Conservation (phyloP, 2,888 invertebrate species). For the Eulithis prunata region DNA sequence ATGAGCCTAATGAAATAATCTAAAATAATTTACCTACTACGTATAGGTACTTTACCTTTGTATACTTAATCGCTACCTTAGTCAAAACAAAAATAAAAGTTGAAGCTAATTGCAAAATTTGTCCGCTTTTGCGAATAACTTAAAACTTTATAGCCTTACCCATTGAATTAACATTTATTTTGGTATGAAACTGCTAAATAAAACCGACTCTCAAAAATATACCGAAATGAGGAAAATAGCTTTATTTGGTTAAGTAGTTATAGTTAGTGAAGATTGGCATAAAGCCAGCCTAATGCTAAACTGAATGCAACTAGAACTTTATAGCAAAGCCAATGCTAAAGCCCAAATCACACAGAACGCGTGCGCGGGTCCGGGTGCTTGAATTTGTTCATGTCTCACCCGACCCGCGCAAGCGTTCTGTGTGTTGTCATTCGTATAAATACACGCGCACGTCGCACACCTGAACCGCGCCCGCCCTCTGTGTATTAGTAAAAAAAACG, state of each 20-base stretch:
- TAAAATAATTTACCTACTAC: too few relatives aligned
- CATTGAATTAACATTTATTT: slow-evolving; percentile 27
- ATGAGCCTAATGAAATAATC: too few relatives aligned
- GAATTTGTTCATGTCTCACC: too few relatives aligned
- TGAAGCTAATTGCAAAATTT: slow-evolving; percentile 7
- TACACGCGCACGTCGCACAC: too few relatives aligned
- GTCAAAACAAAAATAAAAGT: slow-evolving; percentile 5
- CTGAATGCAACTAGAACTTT: slow-evolving; percentile 16
- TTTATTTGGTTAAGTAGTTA: slow-evolving; percentile 22
- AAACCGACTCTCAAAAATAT: slow-evolving; percentile 20
- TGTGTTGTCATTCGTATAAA: too few relatives aligned
- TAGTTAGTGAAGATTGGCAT: slow-evolving; percentile 25
- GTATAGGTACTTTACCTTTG: background rate
- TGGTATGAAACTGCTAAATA: slow-evolving; percentile 18
- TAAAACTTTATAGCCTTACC: slow-evolving; percentile 23
- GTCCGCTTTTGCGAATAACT: slow-evolving; percentile 20
- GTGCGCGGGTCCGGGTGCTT: too few relatives aligned
- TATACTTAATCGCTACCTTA: slow-evolving; percentile 7
- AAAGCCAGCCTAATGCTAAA: slow-evolving; percentile 32
- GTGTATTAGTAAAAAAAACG: background rate
- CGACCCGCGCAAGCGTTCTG: too few relatives aligned
- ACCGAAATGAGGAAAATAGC: slow-evolving; percentile 3
- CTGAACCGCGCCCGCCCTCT: too few relatives aligned
- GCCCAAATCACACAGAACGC: too few relatives aligned
- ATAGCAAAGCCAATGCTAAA: too few relatives aligned